Base-by-base conservation (phyloP, 2,888 invertebrate genomes). In the Synanthedon vespiformis region DNA sequence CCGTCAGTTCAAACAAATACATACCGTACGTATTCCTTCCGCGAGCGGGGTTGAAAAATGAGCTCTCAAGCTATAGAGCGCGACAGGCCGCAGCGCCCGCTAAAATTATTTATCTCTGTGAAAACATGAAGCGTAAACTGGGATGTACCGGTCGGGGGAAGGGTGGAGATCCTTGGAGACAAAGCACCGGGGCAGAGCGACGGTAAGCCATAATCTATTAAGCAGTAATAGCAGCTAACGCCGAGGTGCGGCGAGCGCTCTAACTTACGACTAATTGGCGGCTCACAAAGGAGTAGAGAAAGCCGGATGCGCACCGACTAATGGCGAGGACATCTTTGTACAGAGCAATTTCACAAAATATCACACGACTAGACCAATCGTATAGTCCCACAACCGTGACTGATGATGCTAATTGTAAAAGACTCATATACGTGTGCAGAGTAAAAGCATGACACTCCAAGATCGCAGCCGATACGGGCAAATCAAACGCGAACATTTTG, bases 121-220 rank as follows among this genome's bases (percentile, higher is more conserved):
- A 48, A 44, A 53, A 55, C 53, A 53, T 49, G 48, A 16, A 18
- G 13, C n/a, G 48, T 40, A 14, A 48, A 14, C 50, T 40, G 50
- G 40, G 12, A 40, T 41, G 52, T 48, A 49, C 41, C 47, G 40
- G 34, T 18, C 12, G 27, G 47, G 52, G 48, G 51, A 51, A 51
- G 52, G 52, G 52, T 12, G 44, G 53, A 49, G 51, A 51, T 52
- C 50, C 54, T 49, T 50, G 47, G 54, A 72, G 68, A 77, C 76
- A 76, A 76, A 77, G 76, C 69, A 60, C 56, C 55, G 56, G 60
- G 56, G 50, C 51, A 54, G 51, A 56, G 59, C 63, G 63, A 58
- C 60, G 71, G 68, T 66, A 64, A 72, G 65, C 70, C 68, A 67
- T 78, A 74, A 79, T 75, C 76, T 80, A 78, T 79, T 77, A 77